A percentile compares a stretch with the other conserved stretches of the same genome.
Evolutionary conservation across 1,140 invertebrate genomes (phyloP).

Genomic region (Drosophila pruinosa): DNA sequence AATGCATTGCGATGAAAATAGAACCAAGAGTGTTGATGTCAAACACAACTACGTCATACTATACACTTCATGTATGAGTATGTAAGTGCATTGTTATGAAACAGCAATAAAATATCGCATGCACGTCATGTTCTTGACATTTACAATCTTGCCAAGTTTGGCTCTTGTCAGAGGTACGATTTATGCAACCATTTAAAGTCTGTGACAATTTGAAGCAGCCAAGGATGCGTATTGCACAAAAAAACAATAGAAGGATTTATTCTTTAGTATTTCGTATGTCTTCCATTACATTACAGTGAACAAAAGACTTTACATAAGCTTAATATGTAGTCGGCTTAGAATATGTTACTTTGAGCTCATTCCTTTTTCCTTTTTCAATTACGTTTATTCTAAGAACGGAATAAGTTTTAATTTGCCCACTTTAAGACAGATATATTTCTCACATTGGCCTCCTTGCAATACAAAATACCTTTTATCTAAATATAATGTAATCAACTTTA

Average conservation of each 20-base stretch:
- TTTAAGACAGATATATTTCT: background rate
- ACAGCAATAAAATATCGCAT: conserved; percentile 23
- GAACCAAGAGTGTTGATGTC: conserved; percentile 11
- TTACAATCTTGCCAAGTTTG: conserved; percentile 1
- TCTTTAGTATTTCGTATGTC: too few species aligned
- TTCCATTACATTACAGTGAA: background rate
- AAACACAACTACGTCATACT: conserved; percentile 23
- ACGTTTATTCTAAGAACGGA: background rate
- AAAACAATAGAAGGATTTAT: background rate
- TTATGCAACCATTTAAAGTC: background rate
- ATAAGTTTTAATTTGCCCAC: background rate
- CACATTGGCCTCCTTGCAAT: background rate
- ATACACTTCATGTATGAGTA: background rate
- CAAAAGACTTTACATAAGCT: background rate
- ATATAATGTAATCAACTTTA: background rate
- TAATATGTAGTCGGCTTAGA: too few species aligned
- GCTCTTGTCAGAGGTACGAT: background rate
- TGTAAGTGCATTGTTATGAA: conserved; percentile 6
- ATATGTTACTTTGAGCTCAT: background rate
- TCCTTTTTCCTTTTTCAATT: too few species aligned
- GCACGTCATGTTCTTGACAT: conserved; percentile 37
- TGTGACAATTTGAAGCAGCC: background rate
- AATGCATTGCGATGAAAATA: conserved; percentile 19
- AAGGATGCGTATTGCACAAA: background rate
- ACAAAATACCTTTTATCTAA: background rate